phyloP scores from a whole-genome alignment of 53 echinoderm and acorn worm genomes.

The Mesocentrotus franciscanus region DNA sequence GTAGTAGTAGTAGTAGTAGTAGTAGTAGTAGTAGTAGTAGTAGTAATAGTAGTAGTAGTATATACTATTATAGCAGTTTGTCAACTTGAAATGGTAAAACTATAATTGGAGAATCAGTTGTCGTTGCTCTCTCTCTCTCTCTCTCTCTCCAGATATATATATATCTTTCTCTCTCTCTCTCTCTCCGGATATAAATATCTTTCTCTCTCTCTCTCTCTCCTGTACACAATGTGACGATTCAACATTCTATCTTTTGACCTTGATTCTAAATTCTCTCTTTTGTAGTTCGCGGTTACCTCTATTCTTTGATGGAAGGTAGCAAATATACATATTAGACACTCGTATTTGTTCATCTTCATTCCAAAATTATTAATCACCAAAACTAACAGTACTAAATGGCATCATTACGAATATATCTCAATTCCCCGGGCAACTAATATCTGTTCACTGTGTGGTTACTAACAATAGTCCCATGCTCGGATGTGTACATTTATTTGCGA shows the following conservation, averaged over 20 bases:
- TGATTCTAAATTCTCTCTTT: background rate
- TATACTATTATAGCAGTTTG: no score
- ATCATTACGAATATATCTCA: background rate
- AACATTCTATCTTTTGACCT: background rate
- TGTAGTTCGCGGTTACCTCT: background rate
- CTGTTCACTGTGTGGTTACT: background rate
- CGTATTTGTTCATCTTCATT: background rate
- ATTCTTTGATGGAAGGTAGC: background rate
- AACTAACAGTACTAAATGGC: background rate
- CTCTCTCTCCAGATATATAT: no score
- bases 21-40: no score
- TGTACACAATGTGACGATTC: background rate
- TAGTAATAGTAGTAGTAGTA: no score
- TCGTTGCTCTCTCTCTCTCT: background rate
- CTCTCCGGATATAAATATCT: background rate
- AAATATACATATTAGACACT: background rate
- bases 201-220: background rate
- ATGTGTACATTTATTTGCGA: background rate
- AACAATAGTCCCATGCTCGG: background rate
- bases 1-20: no score
- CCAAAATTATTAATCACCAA: background rate
- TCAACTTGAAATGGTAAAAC: no score
- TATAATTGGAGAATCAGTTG: no score
- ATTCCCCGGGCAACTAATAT: background rate
- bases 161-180: background rate